A percentile compares a stretch with the other conserved stretches of the same genome.
These are phyloP conservation scores for Chrysolina haemoptera DNA, from an alignment of 2,888 invertebrate species.

Conservation along the genomic window DNA sequence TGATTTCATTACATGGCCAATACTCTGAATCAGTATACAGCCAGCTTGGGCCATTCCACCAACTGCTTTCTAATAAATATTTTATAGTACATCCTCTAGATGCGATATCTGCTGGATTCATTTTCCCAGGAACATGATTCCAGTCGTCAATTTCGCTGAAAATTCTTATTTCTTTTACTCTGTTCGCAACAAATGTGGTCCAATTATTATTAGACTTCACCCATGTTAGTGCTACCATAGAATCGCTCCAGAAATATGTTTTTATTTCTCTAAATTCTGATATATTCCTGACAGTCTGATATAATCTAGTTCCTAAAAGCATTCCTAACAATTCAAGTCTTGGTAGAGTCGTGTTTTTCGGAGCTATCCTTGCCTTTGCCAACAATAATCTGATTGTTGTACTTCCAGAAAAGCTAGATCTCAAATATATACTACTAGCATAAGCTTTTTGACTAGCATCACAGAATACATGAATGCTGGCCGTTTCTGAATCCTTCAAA, in stretches of 20 bases:
- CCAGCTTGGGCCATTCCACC: too few species aligned
- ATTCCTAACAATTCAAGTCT: constrained; percentile 18
- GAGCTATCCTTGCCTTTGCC: constrained; percentile 6
- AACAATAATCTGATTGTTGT: neutral
- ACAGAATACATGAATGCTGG: constrained; percentile 3
- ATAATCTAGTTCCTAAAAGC: constrained; percentile 14
- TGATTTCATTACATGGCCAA: neutral
- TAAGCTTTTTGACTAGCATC: neutral
- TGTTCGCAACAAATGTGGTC: constrained; percentile 24
- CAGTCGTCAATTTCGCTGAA: neutral
- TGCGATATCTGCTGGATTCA: constrained; percentile 11
- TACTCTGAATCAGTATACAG: too few species aligned
- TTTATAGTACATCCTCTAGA: neutral
- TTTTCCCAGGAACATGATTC: constrained; percentile 11
- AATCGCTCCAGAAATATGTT: constrained; percentile 26
- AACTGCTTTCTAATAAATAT: too few species aligned
- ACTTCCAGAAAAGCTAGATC: neutral
- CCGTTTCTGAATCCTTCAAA: constrained; percentile 10
- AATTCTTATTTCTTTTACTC: constrained; percentile 19
- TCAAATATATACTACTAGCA: neutral
- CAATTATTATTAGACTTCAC: constrained; percentile 14
- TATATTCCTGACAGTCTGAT: neutral
- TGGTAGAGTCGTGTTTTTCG: constrained; percentile 17
- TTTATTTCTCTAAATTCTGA: constrained; percentile 3
- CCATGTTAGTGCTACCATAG: constrained; percentile 21